Evolutionary conservation across 2,888 invertebrate genomes (phyloP).

Genomic region (Sarcophaga rosellei): DNA sequence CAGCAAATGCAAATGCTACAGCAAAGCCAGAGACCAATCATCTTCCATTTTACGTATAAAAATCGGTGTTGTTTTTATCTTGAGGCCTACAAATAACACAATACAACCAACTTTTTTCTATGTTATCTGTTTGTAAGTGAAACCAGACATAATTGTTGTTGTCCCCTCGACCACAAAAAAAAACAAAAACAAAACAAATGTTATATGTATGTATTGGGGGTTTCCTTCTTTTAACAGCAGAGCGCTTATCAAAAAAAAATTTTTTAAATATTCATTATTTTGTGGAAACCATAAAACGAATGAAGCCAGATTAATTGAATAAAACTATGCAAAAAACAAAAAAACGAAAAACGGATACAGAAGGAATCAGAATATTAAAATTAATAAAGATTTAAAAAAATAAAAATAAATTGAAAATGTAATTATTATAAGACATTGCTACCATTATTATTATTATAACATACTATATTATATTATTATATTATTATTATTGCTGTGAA

Average conservation of each 20-base stretch:
- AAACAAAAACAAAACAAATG: neutral
- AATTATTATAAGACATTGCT: conserved; percentile 54
- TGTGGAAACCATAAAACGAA: neutral
- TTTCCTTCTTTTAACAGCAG: conserved; percentile 5
- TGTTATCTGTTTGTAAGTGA: conserved; percentile 9
- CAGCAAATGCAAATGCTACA: conserved; percentile 49
- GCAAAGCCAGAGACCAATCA: conserved; percentile 57
- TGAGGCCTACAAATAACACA: conserved; percentile 24
- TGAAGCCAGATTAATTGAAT: conserved; percentile 6
- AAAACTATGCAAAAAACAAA: neutral
- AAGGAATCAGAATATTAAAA: conserved; percentile 28
- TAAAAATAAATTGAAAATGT: conserved; percentile 24
- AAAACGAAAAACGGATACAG: conserved; percentile 7
- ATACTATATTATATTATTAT: conserved; percentile 45
- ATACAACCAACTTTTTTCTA: conserved; percentile 16
- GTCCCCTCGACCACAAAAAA: neutral
- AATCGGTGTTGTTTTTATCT: conserved; percentile 4
- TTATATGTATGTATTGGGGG: neutral
- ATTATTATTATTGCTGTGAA: conserved; percentile 66
- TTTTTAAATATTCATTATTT: neutral
- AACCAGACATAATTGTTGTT: neutral
- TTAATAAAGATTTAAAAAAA: conserved; percentile 29
- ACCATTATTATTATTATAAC: conserved; percentile 41
- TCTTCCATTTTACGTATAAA: conserved; percentile 65
- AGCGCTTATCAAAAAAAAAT: conserved; percentile 5